Evolutionary conservation across 2,797 vertebrate genomes (phyloP), one percentile per base, ranked within the genome.

Genomic region (Echiichthys vipera): DNA sequence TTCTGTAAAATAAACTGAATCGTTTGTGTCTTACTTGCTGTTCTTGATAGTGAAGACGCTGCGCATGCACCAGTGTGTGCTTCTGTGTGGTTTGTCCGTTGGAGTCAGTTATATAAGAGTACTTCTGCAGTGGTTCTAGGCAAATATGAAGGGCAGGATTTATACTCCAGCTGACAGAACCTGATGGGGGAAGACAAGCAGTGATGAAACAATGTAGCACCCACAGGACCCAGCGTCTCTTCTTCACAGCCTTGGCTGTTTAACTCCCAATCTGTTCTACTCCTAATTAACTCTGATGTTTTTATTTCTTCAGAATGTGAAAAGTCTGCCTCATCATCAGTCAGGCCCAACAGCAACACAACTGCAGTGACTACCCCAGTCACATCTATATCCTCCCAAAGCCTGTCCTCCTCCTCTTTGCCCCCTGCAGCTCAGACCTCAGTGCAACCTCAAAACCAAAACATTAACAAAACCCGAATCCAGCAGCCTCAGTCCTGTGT

Each of bases 101-200:
- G 47, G 71, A 85, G 81, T 86, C 77, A 74, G 84, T 92, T 93
- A 92, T 81, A 57, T 90, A 92, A 93, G 78, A 62, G 65, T 34
- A 36, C 27, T 68, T 82, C 81, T 89, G 84, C 84, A 85, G 80
- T 84, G 66, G 78, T 84, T 88, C 70, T 43, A 66, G 70, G 77
- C 78, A 75, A 65, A 83, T 83, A 78, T 68, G 67, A 84, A 82
- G 80, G 76, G 93, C 94, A 96, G 94, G 95, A 94, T 97, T 96
- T 96, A 94, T 95, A 95, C 94, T 96, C 93, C 93, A 91, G 93
- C 95, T 95, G 93, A 96, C 95, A 94, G 95, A 95, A 94, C 94
- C 95, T 96, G 82, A 84, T 85, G 69, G 79, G 68, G 70, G 50
- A 80, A 81, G 80, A 78, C 64, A 4, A 51, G 61, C 49, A 57